Conservation (phyloP, 2,113 vertebrate genomes). For the Oreochromis tanganicae region DNA sequence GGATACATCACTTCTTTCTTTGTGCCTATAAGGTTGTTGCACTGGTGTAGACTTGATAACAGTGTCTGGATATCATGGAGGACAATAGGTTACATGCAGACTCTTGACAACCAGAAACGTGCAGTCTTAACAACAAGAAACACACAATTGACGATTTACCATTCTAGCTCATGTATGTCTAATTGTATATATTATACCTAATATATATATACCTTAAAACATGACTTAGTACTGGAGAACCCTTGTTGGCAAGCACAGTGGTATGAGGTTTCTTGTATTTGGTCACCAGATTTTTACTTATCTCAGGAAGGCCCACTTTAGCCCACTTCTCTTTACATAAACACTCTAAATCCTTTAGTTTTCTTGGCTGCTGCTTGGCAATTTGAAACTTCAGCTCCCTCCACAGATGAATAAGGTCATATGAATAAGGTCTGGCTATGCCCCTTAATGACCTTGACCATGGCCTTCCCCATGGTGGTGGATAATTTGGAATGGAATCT, state of each 20-base stretch:
- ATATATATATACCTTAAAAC: background rate
- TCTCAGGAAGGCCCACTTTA: background rate
- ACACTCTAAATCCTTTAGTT: background rate
- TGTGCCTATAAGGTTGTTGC: background rate
- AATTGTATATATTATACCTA: background rate
- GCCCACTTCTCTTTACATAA: background rate
- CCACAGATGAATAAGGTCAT: background rate
- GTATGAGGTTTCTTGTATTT: too few species aligned
- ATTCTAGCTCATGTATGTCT: background rate
- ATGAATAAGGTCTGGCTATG: background rate
- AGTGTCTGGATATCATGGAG: background rate
- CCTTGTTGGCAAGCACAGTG: background rate
- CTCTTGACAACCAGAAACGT: background rate
- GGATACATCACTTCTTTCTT: background rate
- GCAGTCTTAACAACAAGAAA: background rate
- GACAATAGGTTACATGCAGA: background rate
- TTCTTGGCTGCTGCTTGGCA: background rate
- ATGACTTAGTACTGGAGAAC: background rate
- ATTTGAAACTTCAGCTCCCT: background rate
- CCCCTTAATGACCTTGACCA: background rate
- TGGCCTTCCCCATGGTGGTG: background rate
- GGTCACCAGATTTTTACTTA: background rate
- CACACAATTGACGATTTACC: background rate
- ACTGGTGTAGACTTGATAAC: background rate
- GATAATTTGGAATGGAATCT: too few species aligned